phyloP scores from a whole-genome alignment of 2,797 vertebrate genomes.

The Acestrorhynchus altus region DNA sequence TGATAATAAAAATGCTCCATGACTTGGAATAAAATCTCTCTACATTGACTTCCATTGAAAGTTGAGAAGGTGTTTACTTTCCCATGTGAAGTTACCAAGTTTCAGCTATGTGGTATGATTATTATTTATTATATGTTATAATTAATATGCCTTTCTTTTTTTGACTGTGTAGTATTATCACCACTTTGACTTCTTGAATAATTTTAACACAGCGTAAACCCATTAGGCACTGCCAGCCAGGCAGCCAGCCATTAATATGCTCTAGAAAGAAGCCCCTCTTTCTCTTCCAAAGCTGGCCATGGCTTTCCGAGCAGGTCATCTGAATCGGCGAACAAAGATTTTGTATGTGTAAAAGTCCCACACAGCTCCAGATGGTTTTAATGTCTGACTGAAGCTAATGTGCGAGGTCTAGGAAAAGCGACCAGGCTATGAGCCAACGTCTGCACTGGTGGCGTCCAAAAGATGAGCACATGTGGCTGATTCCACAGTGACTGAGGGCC shows the following conservation, averaged over 20 bases:
- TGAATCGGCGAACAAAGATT: conserved; percentile 63
- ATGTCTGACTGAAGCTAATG: conserved; percentile 69
- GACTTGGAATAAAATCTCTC: too few species aligned
- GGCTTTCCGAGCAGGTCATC: conserved; percentile 56
- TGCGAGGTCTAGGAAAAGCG: conserved; percentile 59
- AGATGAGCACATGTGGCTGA: conserved; percentile 67
- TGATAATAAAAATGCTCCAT: too few species aligned
- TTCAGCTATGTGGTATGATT: too few species aligned
- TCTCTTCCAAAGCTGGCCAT: conserved; percentile 46
- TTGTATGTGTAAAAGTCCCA: conserved; percentile 60
- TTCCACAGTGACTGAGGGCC: conserved; percentile 61
- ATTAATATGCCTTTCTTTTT: too few species aligned
- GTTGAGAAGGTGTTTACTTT: too few species aligned
- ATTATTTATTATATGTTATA: too few species aligned
- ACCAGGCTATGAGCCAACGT: conserved; percentile 52
- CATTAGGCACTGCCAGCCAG: neutral
- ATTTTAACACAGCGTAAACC: neutral
- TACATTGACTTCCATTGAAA: too few species aligned
- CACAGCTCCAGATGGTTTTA: conserved; percentile 71
- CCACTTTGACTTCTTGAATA: neutral
- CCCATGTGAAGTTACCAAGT: too few species aligned
- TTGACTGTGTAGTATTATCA: too few species aligned
- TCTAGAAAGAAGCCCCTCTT: conserved; percentile 34
- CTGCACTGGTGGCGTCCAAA: conserved; percentile 62
- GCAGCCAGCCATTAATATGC: conserved; percentile 14